Base-by-base conservation (phyloP, 2,797 vertebrate genomes). In the Philypnodon macrostomus region DNA sequence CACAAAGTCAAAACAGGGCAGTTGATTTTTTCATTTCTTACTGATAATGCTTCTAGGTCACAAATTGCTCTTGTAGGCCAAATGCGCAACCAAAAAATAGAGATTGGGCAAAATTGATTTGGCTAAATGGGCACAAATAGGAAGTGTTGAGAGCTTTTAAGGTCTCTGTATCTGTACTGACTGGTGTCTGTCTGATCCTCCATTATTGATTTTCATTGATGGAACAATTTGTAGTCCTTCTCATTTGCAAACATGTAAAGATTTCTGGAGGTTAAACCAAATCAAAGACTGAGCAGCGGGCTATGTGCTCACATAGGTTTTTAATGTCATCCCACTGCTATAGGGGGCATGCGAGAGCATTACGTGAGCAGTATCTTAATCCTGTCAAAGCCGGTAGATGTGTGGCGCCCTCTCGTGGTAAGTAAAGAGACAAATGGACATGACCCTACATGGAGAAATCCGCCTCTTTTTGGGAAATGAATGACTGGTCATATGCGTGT, bases 291-390 rank as follows among this genome's bases (percentile, higher is more conserved):
- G 17, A 7, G 29, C 45, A 50, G 47, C 42, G 27, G 39, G 40
- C 10, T 33, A 47, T 56, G 38, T 23, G 26, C 19, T 40, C 15
- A 80, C 75, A 54, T 58, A 65, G 73, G 70, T 78, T 70, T 76
- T 56, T 77, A n/a, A 61, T 78, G 77, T 71, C 74, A 71, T 51
- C 47, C n/a, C n/a, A n/a, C 37, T 21, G 27, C 39, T 57, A 54
- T 47, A 59, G 30, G 46, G 35, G 41, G 24, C 53, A 35, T 24
- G 10, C 37, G 67, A 38, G 47, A 63, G 60, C 52, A n/a, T 74
- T 55, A 77, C 54, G 72, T 79, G 80, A 81, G 26, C 40, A 46
- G 69, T 11, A n/a, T 71, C 55, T 33, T 73, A 73, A 83, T 81
- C 74, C 59, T 34, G 6, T 21, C 17, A 54, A 64, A 74, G 18